Percentiles rank a stretch among this genome's conserved stretches.
Conservation (phyloP, 2,113 vertebrate species). For the Cheilinus undulatus region DNA sequence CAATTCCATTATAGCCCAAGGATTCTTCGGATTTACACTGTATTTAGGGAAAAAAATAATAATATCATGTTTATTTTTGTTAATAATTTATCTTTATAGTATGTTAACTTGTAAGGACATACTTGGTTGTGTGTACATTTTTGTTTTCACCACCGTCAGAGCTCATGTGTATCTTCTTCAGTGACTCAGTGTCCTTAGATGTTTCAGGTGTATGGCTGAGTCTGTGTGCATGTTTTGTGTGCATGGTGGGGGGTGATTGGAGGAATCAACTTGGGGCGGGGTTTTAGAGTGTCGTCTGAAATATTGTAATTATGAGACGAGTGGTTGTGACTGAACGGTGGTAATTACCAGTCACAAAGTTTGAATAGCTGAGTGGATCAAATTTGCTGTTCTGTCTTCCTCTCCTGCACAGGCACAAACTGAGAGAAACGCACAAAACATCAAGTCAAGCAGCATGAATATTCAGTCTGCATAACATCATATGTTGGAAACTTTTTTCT, state of each 20-base stretch:
- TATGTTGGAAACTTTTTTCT: not conserved
- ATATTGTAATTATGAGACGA: constrained; percentile 46
- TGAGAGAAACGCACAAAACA: not conserved
- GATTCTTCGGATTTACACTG: no score
- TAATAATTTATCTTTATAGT: not conserved
- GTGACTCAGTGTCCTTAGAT: constrained; percentile 39
- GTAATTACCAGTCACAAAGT: constrained; percentile 40
- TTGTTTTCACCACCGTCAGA: not conserved
- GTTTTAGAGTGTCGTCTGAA: constrained; percentile 49
- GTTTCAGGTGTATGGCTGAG: constrained; percentile 21
- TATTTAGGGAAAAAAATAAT: no score
- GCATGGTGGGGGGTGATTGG: not conserved
- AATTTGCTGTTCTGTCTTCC: constrained; percentile 14
- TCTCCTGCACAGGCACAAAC: not conserved
- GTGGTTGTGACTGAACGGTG: constrained; percentile 17
- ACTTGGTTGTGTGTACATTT: not conserved
- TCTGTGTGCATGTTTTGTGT: not conserved
- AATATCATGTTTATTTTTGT: not conserved
- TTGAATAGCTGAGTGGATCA: constrained; percentile 37
- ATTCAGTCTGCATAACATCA: not conserved
- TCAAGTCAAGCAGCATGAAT: not conserved
- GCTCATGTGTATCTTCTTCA: constrained; percentile 8
- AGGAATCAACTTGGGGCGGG: constrained; percentile 29
- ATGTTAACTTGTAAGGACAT: not conserved
- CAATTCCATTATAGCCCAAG: no score